Percentiles rank a stretch among this genome's conserved stretches.
Evolutionary conservation across 2,113 vertebrate species (phyloP).

Genomic region (Mastomys coucha): DNA sequence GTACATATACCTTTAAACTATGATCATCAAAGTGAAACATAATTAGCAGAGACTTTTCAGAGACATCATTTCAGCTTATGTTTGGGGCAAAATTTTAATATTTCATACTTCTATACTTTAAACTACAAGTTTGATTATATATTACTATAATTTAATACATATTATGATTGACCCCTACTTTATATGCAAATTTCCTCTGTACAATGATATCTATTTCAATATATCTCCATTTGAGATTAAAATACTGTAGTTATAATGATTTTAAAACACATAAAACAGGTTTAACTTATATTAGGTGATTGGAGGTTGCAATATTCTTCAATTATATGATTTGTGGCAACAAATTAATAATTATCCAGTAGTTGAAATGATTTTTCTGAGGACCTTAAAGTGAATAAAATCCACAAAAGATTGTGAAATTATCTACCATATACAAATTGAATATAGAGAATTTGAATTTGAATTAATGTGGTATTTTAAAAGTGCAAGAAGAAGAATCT

Average conservation of each 20-base stretch:
- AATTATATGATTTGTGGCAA: neutral
- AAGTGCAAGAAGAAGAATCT: neutral
- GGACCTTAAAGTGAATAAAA: neutral
- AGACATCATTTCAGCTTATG: neutral
- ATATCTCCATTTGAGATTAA: neutral
- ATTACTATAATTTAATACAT: neutral
- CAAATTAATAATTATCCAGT: neutral
- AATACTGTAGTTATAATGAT: neutral
- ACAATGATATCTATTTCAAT: neutral
- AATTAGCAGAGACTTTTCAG: neutral
- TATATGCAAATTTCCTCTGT: neutral
- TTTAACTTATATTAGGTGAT: neutral
- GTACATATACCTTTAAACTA: neutral
- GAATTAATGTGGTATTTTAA: neutral
- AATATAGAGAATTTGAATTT: neutral
- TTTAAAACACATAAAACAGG: neutral
- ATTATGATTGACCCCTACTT: neutral
- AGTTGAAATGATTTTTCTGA: neutral
- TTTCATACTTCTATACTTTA: neutral
- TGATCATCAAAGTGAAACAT: neutral
- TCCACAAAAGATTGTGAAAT: neutral
- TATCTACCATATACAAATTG: neutral
- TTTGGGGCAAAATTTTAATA: neutral
- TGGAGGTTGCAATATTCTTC: neutral
- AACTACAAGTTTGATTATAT: neutral